phyloP scores from a whole-genome alignment of 2,888 invertebrate species.

The Ophion ventricosus region DNA sequence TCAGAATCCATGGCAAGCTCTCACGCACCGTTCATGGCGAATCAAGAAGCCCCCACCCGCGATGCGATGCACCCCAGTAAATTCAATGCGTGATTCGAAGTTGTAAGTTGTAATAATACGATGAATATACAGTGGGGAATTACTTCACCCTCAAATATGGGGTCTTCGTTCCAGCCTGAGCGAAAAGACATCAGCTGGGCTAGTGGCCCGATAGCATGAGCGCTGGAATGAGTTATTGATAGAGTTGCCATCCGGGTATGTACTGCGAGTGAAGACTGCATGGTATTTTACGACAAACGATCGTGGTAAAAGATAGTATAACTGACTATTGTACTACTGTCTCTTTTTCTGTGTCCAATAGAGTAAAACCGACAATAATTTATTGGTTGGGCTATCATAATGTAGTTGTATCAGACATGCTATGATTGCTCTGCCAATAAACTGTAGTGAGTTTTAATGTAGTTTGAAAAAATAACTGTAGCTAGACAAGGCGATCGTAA shows the following conservation, averaged over 20 bases:
- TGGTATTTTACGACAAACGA: neutral
- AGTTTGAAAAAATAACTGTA: neutral
- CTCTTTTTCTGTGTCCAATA: neutral
- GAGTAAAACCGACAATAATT: neutral
- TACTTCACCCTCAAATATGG: slow-evolving; percentile 32
- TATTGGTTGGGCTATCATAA: neutral
- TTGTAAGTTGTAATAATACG: slow-evolving; percentile 15
- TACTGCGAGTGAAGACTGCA: neutral
- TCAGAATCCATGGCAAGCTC: slow-evolving; percentile 45
- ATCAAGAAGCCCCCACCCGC: slow-evolving; percentile 10
- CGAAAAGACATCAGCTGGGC: slow-evolving; percentile 6
- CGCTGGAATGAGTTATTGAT: slow-evolving; percentile 15
- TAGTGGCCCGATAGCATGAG: neutral
- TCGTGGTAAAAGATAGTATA: neutral
- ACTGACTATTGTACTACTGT: neutral
- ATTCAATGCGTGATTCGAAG: slow-evolving; percentile 36
- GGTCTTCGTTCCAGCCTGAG: neutral
- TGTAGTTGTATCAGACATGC: neutral
- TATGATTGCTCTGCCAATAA: neutral
- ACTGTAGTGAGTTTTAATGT: too few relatives aligned
- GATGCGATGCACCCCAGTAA: slow-evolving; percentile 8
- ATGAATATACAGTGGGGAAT: slow-evolving; percentile 6
- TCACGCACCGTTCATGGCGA: slow-evolving; percentile 53
- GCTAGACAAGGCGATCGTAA: neutral
- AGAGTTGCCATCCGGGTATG: neutral